Base-by-base conservation (phyloP, 2,888 invertebrate genomes). In the Coenonympha glycerion region DNA sequence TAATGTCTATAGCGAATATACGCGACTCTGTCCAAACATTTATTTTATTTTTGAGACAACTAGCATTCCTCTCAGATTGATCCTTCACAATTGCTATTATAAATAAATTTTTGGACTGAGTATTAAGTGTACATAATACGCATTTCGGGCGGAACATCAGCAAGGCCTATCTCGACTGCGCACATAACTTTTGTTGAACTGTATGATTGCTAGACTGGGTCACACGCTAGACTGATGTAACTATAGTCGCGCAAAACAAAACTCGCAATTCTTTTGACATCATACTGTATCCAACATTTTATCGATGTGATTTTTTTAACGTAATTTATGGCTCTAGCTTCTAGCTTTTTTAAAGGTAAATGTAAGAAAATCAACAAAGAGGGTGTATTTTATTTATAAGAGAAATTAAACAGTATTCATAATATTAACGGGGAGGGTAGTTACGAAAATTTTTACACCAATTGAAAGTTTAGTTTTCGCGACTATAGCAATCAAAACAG, bases 401-500 rank as follows among this genome's bases (percentile, higher is more conserved):
- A 3, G 8, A 33, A 33, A 33, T 36, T 36, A 2, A 19, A 21
- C 36, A 36, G 21, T 39, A 24, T 24, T 22, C 3, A 39, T 9
- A 13, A 3, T 21, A 11, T 19, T 30, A 16, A 33, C 15, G 16
- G 30, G 31, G 31, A 16, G 33, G 31, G 30, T 13, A 30, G 30
- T 33, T 33, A 33, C 16, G 15, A 8, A 24, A 24, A 39, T 39
- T 37, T 15, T 15, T 22, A 22, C 2, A 15, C 15, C 21, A 21
- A 8, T 39, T 39, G 22, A 15, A 24, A 40, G 31, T 28, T 47
- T 19, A 31, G 15, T 18, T 54, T 50, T 31, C 31, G 42, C 26
- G 47, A 22, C 53, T 48, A 53, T 51, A 42, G 37, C 42, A 11
- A 31, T 40, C 13, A 39, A 37, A 47, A 36, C 28, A 28, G 24